A percentile compares a stretch with the other conserved stretches of the same genome.
Evolutionary conservation across 2,797 vertebrate genomes (phyloP).

Genomic region (Echeneis naucrates): DNA sequence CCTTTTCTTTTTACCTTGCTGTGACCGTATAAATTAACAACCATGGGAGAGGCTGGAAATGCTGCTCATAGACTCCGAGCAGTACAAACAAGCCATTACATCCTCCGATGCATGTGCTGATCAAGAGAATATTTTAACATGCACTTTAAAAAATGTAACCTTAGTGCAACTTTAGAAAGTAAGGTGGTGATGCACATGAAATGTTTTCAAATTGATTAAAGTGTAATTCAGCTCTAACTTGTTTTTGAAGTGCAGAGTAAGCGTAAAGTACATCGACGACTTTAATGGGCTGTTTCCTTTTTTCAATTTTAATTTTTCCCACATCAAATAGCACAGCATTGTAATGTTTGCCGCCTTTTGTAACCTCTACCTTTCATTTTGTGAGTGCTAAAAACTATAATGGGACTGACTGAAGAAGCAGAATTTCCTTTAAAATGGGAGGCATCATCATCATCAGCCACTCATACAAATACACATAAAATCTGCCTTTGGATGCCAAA

Average conservation of each 20-base stretch:
- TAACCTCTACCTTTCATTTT: background rate
- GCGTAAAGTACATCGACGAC: background rate
- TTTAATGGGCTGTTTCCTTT: background rate
- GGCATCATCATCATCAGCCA: background rate
- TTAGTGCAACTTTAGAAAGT: constrained; percentile 18
- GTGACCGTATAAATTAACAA: constrained; percentile 40
- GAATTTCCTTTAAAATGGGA: background rate
- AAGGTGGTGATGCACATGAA: background rate
- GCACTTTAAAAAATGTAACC: background rate
- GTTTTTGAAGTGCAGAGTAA: background rate
- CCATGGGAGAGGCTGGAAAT: background rate
- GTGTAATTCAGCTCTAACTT: background rate
- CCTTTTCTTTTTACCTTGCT: constrained; percentile 44
- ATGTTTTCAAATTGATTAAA: background rate
- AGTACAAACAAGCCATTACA: constrained; percentile 33
- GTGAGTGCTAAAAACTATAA: background rate
- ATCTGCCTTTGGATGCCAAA: background rate
- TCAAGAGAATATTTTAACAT: constrained; percentile 24
- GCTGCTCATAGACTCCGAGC: constrained; percentile 15
- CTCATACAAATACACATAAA: background rate
- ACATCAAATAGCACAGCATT: background rate
- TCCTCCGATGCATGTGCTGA: constrained; percentile 8
- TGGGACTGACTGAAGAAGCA: background rate
- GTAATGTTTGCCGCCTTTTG: background rate
- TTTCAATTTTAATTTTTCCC: background rate